Conservation (phyloP, 2,797 vertebrate species). For the Pygocentrus nattereri region DNA sequence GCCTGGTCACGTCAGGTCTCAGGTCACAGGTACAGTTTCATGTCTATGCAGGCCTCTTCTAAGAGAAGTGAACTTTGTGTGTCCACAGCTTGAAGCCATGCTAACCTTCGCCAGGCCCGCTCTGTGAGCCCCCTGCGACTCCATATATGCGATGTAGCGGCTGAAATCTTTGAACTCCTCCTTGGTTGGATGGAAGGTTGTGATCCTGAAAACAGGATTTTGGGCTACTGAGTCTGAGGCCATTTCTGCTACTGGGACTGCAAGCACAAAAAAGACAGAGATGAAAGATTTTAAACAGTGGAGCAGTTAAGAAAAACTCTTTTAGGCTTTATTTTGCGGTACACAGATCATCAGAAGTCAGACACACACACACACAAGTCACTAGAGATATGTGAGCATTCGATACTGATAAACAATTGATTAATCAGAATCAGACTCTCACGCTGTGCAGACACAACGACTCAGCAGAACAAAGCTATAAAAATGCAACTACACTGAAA, state of each 20-base stretch:
- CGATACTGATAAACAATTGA: too few species aligned
- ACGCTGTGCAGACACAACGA: too few species aligned
- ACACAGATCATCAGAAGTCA: too few species aligned
- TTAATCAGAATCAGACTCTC: too few species aligned
- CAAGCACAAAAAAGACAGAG: constrained; percentile 19
- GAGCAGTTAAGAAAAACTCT: neutral
- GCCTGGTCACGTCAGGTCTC: too few species aligned
- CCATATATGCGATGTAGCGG: constrained; percentile 92
- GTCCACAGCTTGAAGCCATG: neutral
- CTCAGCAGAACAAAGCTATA: too few species aligned
- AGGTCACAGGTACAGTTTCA: too few species aligned
- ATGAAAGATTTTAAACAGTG: neutral
- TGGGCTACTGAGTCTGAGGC: constrained; percentile 85
- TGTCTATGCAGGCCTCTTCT: too few species aligned
- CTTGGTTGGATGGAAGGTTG: constrained; percentile 92
- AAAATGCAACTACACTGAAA: too few species aligned
- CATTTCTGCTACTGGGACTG: constrained; percentile 73
- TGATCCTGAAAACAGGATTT: constrained; percentile 82
- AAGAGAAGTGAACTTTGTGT: neutral
- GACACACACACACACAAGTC: too few species aligned
- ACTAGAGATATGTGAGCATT: too few species aligned
- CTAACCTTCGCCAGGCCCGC: constrained; percentile 93
- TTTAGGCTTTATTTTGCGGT: too few species aligned
- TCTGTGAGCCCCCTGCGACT: constrained; percentile 92
- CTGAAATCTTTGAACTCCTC: constrained; percentile 94